A percentile compares a stretch with the other conserved stretches of the same genome.
phyloP scores from a whole-genome alignment of 2,888 invertebrate genomes.

The Eupeodes luniger region DNA sequence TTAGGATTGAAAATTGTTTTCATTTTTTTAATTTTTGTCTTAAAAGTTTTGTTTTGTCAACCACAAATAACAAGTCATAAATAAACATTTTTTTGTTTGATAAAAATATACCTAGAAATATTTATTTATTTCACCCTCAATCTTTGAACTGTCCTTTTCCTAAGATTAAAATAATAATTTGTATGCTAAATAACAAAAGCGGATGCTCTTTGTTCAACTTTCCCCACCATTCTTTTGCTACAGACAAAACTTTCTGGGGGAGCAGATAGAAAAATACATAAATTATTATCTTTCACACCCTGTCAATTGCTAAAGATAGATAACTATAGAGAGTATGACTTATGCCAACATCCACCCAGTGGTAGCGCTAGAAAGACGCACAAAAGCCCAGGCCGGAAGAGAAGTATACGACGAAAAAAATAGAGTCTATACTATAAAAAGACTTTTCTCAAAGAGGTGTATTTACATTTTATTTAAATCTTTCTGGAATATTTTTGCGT shows the following conservation, averaged over 20 bases:
- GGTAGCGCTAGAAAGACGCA: not conserved
- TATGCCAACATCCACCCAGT: not conserved
- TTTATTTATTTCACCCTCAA: not conserved
- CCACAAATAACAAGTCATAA: not conserved
- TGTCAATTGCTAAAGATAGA: slow-evolving; percentile 51
- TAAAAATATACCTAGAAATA: not conserved
- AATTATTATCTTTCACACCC: slow-evolving; percentile 61
- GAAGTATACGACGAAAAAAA: not conserved
- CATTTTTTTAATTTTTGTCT: too few relatives aligned
- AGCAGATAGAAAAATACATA: slow-evolving; percentile 15
- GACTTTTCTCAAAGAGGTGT: slow-evolving; percentile 45
- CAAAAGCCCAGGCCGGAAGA: slow-evolving; percentile 38
- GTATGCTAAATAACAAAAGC: slow-evolving; percentile 7
- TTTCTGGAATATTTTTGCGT: slow-evolving; percentile 16
- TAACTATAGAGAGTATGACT: slow-evolving; percentile 51
- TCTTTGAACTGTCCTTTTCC: not conserved
- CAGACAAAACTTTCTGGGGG: not conserved
- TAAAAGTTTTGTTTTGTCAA: too few relatives aligned
- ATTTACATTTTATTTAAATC: slow-evolving; percentile 56
- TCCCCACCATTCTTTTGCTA: not conserved
- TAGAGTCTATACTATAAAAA: not conserved
- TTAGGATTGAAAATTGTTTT: too few relatives aligned
- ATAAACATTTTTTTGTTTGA: not conserved
- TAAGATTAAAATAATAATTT: slow-evolving; percentile 27
- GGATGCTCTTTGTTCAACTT: not conserved